phyloP scores from a whole-genome alignment of 2,888 invertebrate species.

The Folsomia manolachei region DNA sequence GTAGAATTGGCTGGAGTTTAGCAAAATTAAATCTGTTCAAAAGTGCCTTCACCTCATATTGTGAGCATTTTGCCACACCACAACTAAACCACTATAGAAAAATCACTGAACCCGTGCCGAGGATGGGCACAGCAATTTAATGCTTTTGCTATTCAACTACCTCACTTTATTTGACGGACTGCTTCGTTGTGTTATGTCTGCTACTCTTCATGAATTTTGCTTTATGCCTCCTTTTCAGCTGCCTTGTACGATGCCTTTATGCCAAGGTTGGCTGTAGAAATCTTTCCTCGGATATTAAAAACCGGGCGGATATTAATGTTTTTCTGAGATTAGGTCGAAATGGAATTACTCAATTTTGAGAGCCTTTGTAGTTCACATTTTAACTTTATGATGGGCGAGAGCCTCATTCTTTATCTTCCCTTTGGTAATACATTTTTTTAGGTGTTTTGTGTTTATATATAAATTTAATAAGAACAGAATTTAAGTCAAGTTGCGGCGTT shows the following conservation, averaged over 20 bases:
- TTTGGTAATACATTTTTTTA: no score
- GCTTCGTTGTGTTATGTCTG: neutral
- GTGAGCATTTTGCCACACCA: neutral
- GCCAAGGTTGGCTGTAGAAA: neutral
- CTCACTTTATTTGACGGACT: neutral
- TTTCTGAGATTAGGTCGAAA: neutral
- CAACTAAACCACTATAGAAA: no score
- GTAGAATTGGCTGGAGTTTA: slow-evolving; percentile 34
- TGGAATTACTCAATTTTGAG: neutral
- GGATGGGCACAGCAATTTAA: neutral
- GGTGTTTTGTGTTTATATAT: no score
- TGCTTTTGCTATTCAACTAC: neutral
- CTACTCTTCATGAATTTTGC: neutral
- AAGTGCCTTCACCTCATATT: slow-evolving; percentile 11
- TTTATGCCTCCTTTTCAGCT: neutral
- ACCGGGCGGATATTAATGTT: slow-evolving; percentile 17
- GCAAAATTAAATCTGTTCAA: slow-evolving; percentile 33
- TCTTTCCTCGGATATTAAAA: slow-evolving; percentile 18
- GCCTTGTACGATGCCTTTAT: neutral
- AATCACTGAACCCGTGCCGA: neutral
- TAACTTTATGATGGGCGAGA: no score
- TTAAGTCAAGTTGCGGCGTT: no score
- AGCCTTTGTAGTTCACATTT: no score
- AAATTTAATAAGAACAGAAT: no score
- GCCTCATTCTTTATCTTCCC: neutral